Percentiles rank a stretch among this genome's conserved stretches.
phyloP scores from a whole-genome alignment of 2,888 invertebrate genomes.

The Drosophila nr. fundita region DNA sequence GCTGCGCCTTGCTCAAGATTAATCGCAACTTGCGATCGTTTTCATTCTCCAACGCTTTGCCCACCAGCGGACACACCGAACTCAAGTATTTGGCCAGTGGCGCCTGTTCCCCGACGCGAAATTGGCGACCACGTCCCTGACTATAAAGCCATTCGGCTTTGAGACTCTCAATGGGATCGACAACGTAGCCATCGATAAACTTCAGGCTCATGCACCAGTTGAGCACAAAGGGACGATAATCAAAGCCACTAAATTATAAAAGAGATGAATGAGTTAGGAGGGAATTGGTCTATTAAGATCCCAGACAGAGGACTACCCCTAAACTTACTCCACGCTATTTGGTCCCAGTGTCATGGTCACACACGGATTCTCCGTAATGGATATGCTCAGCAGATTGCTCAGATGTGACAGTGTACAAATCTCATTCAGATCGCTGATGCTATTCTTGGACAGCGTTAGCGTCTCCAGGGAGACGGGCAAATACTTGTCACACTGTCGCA shows the following conservation, averaged over 20 bases:
- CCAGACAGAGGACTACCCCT: not conserved
- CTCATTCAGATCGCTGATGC: slow-evolving; percentile 93
- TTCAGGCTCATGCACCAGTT: slow-evolving; percentile 97
- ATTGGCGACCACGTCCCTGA: slow-evolving; percentile 96
- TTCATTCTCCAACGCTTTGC: slow-evolving; percentile 92
- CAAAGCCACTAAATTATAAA: slow-evolving; percentile 89
- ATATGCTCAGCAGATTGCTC: slow-evolving; percentile 91
- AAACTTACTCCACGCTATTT: slow-evolving; percentile 86
- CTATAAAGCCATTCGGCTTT: slow-evolving; percentile 98
- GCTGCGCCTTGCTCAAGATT: slow-evolving; percentile 95
- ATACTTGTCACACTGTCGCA: slow-evolving; percentile 93
- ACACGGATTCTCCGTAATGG: slow-evolving; percentile 95
- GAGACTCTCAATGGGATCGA: slow-evolving; percentile 95
- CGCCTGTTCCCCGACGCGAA: slow-evolving; percentile 93
- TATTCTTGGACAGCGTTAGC: slow-evolving; percentile 93
- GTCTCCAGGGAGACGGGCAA: slow-evolving; percentile 91
- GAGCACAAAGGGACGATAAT: slow-evolving; percentile 95
- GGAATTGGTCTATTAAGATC: not conserved
- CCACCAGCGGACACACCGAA: slow-evolving; percentile 93
- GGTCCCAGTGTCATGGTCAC: slow-evolving; percentile 91
- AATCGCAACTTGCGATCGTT: slow-evolving; percentile 94
- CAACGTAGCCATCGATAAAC: slow-evolving; percentile 94
- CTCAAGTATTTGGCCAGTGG: slow-evolving; percentile 93
- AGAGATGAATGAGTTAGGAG: not conserved
- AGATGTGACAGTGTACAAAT: slow-evolving; percentile 92